A percentile compares a stretch with the other conserved stretches of the same genome.
These are phyloP conservation scores for Eledone cirrhosa DNA, from an alignment of 2,888 invertebrate genomes.

Conservation along the genomic window DNA sequence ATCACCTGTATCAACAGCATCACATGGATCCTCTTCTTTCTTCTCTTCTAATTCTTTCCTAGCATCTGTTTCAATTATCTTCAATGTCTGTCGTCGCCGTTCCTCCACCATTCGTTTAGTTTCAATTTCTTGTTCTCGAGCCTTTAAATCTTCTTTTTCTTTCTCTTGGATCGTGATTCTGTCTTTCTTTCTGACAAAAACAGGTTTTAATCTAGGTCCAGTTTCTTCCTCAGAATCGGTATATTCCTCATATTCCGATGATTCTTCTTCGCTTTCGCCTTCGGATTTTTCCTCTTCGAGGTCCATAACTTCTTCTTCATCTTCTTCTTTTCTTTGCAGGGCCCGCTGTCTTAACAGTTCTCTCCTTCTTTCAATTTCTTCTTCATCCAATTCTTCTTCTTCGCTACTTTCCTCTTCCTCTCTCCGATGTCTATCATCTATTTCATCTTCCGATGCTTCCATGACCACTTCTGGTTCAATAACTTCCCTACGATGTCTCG, in stretches of 20 bases:
- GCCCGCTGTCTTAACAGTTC: conserved; percentile 76
- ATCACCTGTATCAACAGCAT: conserved; percentile 71
- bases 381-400: conserved; percentile 64
- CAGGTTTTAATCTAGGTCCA: conserved; percentile 90
- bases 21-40: conserved; percentile 60
- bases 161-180: conserved; percentile 94
- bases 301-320: conserved; percentile 62
- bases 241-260: conserved; percentile 75
- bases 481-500: conserved; percentile 59
- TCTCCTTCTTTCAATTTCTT: conserved; percentile 77
- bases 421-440: conserved; percentile 43
- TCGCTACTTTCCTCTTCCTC: conserved; percentile 55
- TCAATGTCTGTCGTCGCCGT: conserved; percentile 84
- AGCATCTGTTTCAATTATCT: conserved; percentile 91
- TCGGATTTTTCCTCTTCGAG: conserved; percentile 63
- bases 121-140: conserved; percentile 85
- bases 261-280: conserved; percentile 72
- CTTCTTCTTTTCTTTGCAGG: conserved; percentile 64
- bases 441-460: conserved; percentile 71
- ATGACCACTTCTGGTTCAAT: conserved; percentile 73
- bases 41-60: conserved; percentile 83
- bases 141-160: conserved; percentile 85
- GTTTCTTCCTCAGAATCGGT: conserved; percentile 75
- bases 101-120: conserved; percentile 88
- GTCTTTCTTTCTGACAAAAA: conserved; percentile 90